Evolutionary conservation across 35 echinoderm and acorn worm species (phyloP), one percentile per base, ranked within the genome.

Genomic region (Hemicentrotus pulcherrimus): DNA sequence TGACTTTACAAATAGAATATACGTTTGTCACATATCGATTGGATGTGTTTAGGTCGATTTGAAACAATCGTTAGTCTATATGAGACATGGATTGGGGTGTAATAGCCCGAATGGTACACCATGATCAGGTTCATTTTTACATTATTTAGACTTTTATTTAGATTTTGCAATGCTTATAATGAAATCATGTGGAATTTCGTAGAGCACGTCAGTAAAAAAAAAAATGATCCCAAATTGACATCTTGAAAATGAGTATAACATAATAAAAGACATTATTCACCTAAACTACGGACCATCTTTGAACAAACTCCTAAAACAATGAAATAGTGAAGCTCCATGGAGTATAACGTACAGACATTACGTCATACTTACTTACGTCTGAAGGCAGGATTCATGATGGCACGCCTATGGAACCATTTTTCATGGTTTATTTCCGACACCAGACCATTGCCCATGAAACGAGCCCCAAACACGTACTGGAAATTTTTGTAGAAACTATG

Each of bases 361-460:
- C 2, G 65, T 90, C 6, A 94, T 71, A 88, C 95, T 93, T 91
- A 98, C 97, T 94, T 98, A 19, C 97, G 95, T 46, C 88, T 46
- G 61, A 98, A 98, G 22, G 97, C 97, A 31, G 97, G 97, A 85
- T 98, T 98, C 28, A 98, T 97, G 31, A 98, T 91, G 91, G 92
- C 95, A 15, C 97, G 92, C 45, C 94, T 95, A 31, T 94, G 86
- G 18, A 87, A 55, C 97, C 97, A 98, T 91, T 95, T 96, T 2
- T 78, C 78, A 47, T 97, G 97, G 88, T 98, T 95, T 47, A 94
- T 30, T 94, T 96, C 97, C 18, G 96, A 97, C 0, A 97, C 94
- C 5, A 98, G 97, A 11, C 97, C 97, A 14, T 94, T 32, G 32
- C 97, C 97, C 87, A 97, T 86, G 85, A 98, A 98, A 35, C 97